These are phyloP conservation scores for Nomada fabriciana DNA, from an alignment of 2,888 invertebrate species.

Conservation along the genomic window DNA sequence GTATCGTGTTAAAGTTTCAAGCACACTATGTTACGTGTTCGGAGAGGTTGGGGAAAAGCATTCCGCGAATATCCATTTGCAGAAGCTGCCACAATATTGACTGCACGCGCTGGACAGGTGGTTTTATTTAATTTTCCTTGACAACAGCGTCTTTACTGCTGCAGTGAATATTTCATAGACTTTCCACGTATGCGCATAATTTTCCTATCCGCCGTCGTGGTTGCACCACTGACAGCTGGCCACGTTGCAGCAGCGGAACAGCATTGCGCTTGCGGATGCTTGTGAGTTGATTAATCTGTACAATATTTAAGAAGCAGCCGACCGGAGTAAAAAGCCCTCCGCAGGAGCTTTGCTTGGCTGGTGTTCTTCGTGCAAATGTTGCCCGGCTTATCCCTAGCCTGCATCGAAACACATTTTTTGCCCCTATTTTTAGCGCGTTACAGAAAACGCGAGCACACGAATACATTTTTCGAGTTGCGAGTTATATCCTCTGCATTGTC, in stretches of 20 bases:
- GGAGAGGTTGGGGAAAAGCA: neutral
- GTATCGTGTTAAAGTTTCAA: conserved; percentile 11
- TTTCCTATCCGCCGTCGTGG: conserved; percentile 50
- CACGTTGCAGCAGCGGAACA: conserved; percentile 39
- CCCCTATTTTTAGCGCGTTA: conserved; percentile 5
- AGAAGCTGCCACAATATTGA: too few relatives aligned
- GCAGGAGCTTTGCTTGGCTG: conserved; percentile 51
- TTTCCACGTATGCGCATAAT: conserved; percentile 71
- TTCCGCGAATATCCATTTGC: neutral
- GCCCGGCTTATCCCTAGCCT: conserved; percentile 65
- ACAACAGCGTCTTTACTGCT: conserved; percentile 45
- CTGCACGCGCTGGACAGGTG: neutral
- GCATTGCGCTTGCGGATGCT: conserved; percentile 34
- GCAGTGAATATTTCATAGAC: conserved; percentile 65
- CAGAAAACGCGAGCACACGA: neutral
- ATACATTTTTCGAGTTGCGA: too few relatives aligned
- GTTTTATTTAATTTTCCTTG: conserved; percentile 29
- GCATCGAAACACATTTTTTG: conserved; percentile 41
- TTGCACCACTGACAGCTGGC: conserved; percentile 50
- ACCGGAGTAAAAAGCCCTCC: conserved; percentile 61
- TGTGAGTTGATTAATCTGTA: conserved; percentile 80
- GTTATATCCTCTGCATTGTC: too few relatives aligned
- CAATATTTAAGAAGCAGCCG: conserved; percentile 78
- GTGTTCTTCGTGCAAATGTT: conserved; percentile 58
- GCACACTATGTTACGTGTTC: neutral